Evolutionary conservation across 2,113 vertebrate species (phyloP).

Genomic region (Cettia cetti): DNA sequence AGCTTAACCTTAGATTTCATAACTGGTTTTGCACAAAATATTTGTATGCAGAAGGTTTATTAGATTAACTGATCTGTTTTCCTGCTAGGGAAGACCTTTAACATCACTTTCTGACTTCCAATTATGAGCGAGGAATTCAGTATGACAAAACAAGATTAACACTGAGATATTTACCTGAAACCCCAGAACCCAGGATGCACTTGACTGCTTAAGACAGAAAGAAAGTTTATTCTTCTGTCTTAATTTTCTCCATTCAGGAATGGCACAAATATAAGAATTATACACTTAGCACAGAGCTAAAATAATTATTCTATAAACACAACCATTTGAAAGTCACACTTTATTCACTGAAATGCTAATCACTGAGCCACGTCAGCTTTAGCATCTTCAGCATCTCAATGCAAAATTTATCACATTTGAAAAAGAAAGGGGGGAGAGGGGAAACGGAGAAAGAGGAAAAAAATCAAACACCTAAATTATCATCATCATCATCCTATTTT

Average conservation of each 20-base stretch:
- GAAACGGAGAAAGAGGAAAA: background rate
- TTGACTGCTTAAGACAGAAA: background rate
- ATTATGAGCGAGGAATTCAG: background rate
- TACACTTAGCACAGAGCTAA: background rate
- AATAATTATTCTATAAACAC: background rate
- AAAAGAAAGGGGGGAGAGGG: accelerated
- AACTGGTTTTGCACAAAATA: background rate
- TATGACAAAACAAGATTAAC: background rate
- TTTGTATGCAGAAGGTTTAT: background rate
- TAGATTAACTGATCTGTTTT: background rate
- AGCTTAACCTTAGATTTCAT: background rate
- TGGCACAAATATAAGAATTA: background rate
- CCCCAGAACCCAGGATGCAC: background rate
- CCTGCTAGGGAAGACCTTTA: background rate
- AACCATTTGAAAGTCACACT: background rate
- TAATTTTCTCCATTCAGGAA: background rate
- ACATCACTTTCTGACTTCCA: background rate
- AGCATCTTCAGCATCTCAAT: background rate
- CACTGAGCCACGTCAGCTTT: background rate
- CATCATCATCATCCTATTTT: background rate
- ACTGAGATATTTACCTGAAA: background rate
- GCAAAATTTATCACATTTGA: background rate
- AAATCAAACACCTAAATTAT: background rate
- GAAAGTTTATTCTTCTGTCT: background rate
- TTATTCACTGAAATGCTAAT: background rate